Evolutionary conservation across 2,113 vertebrate genomes (phyloP).

Genomic region (Myanophis thanlyinensis): DNA sequence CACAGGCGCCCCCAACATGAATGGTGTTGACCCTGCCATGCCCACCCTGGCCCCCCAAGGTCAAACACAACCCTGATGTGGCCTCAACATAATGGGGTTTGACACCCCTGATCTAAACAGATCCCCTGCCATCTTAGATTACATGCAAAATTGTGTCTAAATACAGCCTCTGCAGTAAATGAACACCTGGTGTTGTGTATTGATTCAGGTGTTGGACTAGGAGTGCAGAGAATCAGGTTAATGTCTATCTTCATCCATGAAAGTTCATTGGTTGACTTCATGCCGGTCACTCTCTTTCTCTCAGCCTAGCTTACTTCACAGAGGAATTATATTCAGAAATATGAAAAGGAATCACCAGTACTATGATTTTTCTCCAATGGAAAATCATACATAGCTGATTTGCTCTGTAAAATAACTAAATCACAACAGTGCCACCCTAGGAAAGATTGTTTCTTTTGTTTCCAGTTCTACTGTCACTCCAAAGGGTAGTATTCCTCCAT

Average conservation of each 20-base stretch:
- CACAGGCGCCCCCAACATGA: too few species aligned
- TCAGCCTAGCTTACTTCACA: background rate
- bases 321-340: background rate
- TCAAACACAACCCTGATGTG: too few species aligned
- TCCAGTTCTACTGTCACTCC: background rate
- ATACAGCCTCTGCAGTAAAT: background rate
- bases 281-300: background rate
- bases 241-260: background rate
- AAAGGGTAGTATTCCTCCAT: background rate
- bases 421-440: too few species aligned
- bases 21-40: too few species aligned
- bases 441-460: background rate
- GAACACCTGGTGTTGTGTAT: background rate
- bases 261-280: background rate
- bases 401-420: background rate
- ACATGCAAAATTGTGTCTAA: background rate
- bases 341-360: background rate
- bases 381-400: background rate
- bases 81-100: too few species aligned
- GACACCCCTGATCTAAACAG: too few species aligned
- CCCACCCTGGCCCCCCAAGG: too few species aligned
- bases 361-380: background rate
- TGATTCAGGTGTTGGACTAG: background rate
- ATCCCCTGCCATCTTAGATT: background rate
- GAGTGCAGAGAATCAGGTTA: background rate